phyloP scores from a whole-genome alignment of 2,113 vertebrate species.

The Psammodynastes pulverulentus region DNA sequence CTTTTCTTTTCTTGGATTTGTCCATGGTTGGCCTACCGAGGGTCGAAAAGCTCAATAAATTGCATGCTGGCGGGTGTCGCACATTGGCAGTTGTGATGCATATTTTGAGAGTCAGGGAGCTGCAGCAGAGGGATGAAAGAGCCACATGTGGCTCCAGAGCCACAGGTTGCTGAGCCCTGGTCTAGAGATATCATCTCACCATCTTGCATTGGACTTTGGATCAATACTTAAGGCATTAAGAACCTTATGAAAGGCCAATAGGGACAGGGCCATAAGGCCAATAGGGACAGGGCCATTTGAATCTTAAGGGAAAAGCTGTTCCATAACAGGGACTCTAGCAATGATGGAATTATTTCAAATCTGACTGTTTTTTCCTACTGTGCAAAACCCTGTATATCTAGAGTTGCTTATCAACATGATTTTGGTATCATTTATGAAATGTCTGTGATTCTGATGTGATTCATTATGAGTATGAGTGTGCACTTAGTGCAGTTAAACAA shows the following conservation, averaged over 20 bases:
- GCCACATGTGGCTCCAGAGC: too few relatives aligned
- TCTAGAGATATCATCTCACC: neutral
- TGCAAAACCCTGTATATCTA: neutral
- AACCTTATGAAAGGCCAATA: neutral
- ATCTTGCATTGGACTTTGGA: neutral
- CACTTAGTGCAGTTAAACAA: neutral
- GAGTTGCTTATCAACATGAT: neutral
- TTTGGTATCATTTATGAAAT: neutral
- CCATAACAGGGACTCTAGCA: neutral
- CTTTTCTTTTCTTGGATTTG: too few relatives aligned
- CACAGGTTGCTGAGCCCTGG: too few relatives aligned
- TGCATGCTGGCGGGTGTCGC: too few relatives aligned
- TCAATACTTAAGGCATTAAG: neutral
- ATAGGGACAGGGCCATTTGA: neutral
- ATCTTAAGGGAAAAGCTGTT: neutral
- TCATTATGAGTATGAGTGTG: neutral
- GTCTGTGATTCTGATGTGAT: neutral
- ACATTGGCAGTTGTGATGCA: too few relatives aligned
- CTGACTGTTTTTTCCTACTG: neutral
- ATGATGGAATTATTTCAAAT: conserved; percentile 14
- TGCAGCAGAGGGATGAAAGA: too few relatives aligned
- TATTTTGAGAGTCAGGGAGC: too few relatives aligned
- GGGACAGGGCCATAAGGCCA: neutral
- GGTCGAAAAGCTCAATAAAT: too few relatives aligned
- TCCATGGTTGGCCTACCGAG: too few relatives aligned